Percentiles rank a stretch among this genome's conserved stretches.
Evolutionary conservation across 2,113 vertebrate genomes (phyloP).

Genomic region (Limanda limanda): DNA sequence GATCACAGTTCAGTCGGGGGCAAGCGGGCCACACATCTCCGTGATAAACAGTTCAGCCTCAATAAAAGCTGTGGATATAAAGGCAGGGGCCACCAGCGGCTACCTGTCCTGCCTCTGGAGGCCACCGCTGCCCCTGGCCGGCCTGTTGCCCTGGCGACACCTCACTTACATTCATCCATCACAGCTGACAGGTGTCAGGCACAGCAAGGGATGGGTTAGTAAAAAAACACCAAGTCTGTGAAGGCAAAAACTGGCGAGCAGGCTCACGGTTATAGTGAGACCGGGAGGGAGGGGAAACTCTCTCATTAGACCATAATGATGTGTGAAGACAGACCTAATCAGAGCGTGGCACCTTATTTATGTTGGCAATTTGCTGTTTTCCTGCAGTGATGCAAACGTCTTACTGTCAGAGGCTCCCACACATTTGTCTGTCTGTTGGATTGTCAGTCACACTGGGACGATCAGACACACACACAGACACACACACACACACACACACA

Average conservation of each 20-base stretch:
- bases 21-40: conserved; percentile 50
- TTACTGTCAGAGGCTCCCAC: conserved; percentile 66
- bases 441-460: conserved; percentile 46
- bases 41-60: conserved; percentile 67
- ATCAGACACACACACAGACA: conserved; percentile 1
- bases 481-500: neutral
- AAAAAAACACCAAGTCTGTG: conserved; percentile 58
- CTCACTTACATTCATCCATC: conserved; percentile 78
- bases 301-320: conserved; percentile 84
- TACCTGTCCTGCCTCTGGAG: conserved; percentile 66
- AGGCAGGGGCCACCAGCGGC: conserved; percentile 51
- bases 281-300: conserved; percentile 62
- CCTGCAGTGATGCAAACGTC: conserved; percentile 70
- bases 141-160: conserved; percentile 67
- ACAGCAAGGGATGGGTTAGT: conserved; percentile 60
- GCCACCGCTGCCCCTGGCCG: conserved; percentile 57
- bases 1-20: conserved; percentile 52
- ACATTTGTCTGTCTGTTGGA: conserved; percentile 35
- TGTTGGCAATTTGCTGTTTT: conserved; percentile 83
- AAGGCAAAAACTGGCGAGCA: conserved; percentile 42
- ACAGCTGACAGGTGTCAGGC: conserved; percentile 75
- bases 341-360: conserved; percentile 83
- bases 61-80: conserved; percentile 69
- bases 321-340: conserved; percentile 82
- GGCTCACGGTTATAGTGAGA: conserved; percentile 29